Evolutionary conservation across 1,140 invertebrate genomes (phyloP).

Genomic region (Asobara japonica): DNA sequence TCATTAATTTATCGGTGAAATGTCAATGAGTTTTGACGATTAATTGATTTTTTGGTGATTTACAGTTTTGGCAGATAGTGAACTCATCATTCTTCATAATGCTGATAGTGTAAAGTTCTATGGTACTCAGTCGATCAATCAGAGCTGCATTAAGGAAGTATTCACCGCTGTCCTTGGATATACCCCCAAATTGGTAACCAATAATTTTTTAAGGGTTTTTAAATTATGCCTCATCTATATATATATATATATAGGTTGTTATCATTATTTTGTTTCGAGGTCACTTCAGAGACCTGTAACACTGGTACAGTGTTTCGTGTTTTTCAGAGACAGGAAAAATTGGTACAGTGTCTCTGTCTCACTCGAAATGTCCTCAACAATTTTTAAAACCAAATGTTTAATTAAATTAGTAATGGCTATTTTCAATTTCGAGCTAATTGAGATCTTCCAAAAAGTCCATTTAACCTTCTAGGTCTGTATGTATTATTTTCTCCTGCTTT

Average conservation of each 20-base stretch:
- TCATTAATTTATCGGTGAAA: conserved; percentile 9
- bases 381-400: too few relatives aligned
- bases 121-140: conserved; percentile 70
- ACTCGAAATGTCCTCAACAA: conserved; percentile 13
- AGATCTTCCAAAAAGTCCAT: too few relatives aligned
- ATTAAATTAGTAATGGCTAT: too few relatives aligned
- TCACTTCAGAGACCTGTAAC: too few relatives aligned
- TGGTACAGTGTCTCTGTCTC: too few relatives aligned
- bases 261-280: too few relatives aligned
- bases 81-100: conserved; percentile 74
- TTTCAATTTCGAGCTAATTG: too few relatives aligned
- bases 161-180: conserved; percentile 76
- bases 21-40: background rate
- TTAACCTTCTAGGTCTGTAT: too few relatives aligned
- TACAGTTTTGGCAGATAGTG: conserved; percentile 73
- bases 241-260: too few relatives aligned
- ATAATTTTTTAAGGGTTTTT: background rate
- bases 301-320: too few relatives aligned
- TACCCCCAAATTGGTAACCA: conserved; percentile 70
- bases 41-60: conserved; percentile 42
- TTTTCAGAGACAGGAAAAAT: too few relatives aligned
- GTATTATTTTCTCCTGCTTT: too few relatives aligned
- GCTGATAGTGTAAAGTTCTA: conserved; percentile 75
- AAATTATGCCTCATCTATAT: background rate
- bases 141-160: conserved; percentile 77